phyloP scores from a whole-genome alignment of 2,888 invertebrate species.

The Geotrupes spiniger region DNA sequence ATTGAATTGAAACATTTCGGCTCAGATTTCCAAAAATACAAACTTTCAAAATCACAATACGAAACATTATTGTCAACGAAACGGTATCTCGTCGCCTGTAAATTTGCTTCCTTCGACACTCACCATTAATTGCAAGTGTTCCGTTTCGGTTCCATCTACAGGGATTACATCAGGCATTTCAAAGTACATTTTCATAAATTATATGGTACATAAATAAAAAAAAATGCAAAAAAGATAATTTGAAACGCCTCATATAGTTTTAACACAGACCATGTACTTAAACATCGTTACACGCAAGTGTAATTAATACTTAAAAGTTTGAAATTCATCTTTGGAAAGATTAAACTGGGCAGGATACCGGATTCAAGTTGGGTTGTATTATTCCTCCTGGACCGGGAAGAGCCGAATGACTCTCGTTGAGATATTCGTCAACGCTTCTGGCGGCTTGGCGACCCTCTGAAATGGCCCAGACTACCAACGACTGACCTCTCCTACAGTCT shows the following conservation, averaged over 20 bases:
- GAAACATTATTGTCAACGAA: slow-evolving; percentile 19
- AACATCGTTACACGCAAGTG: not conserved
- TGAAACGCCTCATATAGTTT: not conserved
- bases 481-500: slow-evolving; percentile 99
- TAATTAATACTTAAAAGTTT: slow-evolving; percentile 7
- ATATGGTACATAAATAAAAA: too few relatives aligned
- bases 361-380: slow-evolving; percentile 50
- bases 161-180: too few relatives aligned
- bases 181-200: too few relatives aligned
- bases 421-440: slow-evolving; percentile 82
- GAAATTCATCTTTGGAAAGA: slow-evolving; percentile 1
- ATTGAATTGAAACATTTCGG: not conserved
- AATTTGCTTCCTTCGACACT: too few relatives aligned
- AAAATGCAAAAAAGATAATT: not conserved
- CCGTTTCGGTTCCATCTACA: too few relatives aligned
- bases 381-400: slow-evolving; percentile 94
- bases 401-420: slow-evolving; percentile 72
- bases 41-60: slow-evolving; percentile 9
- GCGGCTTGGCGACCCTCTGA: slow-evolving; percentile 98
- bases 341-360: slow-evolving; percentile 43
- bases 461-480: slow-evolving; percentile 98
- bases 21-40: slow-evolving; percentile 20
- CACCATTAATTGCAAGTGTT: too few relatives aligned
- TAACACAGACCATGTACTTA: too few relatives aligned
- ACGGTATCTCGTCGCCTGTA: too few relatives aligned